phyloP scores from a whole-genome alignment of 92 coral and sea anemone genomes.

The Paragorgia papillata region DNA sequence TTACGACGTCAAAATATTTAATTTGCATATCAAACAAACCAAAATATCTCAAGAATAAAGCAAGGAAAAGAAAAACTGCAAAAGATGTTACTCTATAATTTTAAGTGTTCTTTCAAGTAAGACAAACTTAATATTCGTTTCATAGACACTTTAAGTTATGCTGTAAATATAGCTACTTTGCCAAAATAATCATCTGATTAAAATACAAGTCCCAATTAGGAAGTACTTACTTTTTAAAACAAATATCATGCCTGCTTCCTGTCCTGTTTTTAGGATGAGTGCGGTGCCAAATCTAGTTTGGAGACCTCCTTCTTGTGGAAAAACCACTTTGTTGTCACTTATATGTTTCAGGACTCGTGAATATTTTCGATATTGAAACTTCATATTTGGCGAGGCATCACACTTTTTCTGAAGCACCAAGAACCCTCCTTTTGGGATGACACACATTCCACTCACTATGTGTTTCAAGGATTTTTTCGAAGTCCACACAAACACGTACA shows the following conservation, averaged over 20 bases:
- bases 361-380: background rate
- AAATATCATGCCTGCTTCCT: background rate
- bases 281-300: background rate
- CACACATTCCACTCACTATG: constrained; percentile 17
- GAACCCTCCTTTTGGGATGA: background rate
- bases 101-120: too few relatives aligned
- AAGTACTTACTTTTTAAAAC: constrained; percentile 1
- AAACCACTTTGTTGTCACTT: background rate
- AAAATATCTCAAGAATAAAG: too few relatives aligned
- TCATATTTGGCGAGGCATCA: background rate
- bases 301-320: background rate
- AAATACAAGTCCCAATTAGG: background rate
- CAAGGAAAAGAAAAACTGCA: too few relatives aligned
- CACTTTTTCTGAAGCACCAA: constrained; percentile 17
- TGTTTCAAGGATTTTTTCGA: constrained; percentile 17
- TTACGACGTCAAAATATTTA: too few relatives aligned
- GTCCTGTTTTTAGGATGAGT: background rate
- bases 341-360: background rate
- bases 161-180: too few relatives aligned
- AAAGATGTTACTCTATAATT: too few relatives aligned
- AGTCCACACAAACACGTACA: constrained; percentile 26
- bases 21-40: too few relatives aligned
- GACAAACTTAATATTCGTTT: too few relatives aligned
- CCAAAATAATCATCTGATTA: background rate
- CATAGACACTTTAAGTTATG: too few relatives aligned